phyloP scores from a whole-genome alignment of 2,113 vertebrate species.

The Eudyptes chrysolophus region DNA sequence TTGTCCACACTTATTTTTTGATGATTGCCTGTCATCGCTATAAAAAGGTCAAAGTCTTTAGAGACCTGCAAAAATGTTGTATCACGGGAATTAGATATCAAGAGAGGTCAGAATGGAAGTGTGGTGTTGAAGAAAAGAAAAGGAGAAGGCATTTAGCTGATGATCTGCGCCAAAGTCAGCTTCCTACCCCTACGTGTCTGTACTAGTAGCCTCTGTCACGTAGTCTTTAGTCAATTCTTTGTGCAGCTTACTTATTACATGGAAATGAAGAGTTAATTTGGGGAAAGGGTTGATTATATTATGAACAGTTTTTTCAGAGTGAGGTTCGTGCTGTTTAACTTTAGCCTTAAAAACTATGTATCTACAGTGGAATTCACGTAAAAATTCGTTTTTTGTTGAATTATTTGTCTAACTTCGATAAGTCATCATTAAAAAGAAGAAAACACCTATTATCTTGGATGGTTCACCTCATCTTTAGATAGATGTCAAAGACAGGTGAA shows the following conservation, averaged over 20 bases:
- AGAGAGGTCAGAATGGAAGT: slow-evolving; percentile 47
- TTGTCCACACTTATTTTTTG: neutral
- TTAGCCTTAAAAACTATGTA: neutral
- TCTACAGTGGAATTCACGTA: neutral
- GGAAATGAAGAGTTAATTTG: neutral
- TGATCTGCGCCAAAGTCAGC: neutral
- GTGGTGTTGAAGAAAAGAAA: slow-evolving; percentile 71
- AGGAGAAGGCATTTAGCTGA: slow-evolving; percentile 71
- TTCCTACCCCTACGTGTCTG: neutral
- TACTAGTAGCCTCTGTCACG: neutral
- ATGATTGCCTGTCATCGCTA: neutral
- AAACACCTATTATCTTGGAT: neutral
- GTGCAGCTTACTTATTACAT: neutral
- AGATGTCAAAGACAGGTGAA: neutral
- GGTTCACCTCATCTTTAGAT: neutral
- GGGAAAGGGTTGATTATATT: neutral
- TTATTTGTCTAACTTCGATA: neutral
- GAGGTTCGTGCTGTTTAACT: neutral
- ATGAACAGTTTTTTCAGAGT: neutral
- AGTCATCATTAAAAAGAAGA: neutral
- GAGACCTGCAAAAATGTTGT: slow-evolving; percentile 50
- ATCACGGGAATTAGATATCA: slow-evolving; percentile 67
- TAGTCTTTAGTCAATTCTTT: neutral
- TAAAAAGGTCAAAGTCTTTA: slow-evolving; percentile 1
- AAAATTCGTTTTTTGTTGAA: neutral